These are phyloP conservation scores for Merops nubicus DNA, from an alignment of 2,113 vertebrate species.

Conservation along the genomic window DNA sequence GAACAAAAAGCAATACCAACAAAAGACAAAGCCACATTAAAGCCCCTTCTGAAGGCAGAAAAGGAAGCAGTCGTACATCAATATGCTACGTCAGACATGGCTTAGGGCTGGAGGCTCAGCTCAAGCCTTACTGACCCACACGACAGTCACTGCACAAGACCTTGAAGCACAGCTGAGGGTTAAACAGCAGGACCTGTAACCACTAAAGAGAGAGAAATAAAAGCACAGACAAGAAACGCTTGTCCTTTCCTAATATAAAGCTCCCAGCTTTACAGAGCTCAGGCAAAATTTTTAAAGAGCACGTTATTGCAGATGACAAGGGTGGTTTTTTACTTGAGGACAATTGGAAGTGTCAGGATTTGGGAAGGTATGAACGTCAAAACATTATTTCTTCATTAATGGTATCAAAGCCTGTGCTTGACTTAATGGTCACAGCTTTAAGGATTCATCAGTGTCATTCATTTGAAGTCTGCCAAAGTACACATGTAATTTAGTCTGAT, in stretches of 20 bases:
- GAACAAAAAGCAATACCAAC: constrained; percentile 19
- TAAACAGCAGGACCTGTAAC: neutral
- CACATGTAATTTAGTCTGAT: constrained; percentile 32
- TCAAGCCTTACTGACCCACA: constrained; percentile 23
- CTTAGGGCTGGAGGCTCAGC: neutral
- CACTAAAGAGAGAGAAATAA: neutral
- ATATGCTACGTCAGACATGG: neutral
- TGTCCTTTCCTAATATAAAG: neutral
- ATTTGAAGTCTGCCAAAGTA: constrained; percentile 31
- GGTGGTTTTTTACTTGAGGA: neutral
- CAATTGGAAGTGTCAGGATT: constrained; percentile 11
- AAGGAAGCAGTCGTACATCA: neutral
- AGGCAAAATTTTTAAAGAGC: neutral
- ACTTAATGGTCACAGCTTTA: constrained; percentile 41
- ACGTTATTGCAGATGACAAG: neutral
- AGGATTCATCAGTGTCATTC: constrained; percentile 24
- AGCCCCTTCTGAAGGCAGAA: neutral
- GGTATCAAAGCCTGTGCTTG: neutral
- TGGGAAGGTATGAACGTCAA: neutral
- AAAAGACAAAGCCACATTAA: neutral
- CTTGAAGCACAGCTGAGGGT: neutral
- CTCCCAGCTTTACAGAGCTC: fast-evolving
- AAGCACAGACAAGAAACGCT: neutral
- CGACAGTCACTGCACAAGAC: neutral
- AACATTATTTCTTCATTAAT: constrained; percentile 39